Base-by-base conservation (phyloP, 2,797 vertebrate genomes). In the Rhinoraja longicauda region DNA sequence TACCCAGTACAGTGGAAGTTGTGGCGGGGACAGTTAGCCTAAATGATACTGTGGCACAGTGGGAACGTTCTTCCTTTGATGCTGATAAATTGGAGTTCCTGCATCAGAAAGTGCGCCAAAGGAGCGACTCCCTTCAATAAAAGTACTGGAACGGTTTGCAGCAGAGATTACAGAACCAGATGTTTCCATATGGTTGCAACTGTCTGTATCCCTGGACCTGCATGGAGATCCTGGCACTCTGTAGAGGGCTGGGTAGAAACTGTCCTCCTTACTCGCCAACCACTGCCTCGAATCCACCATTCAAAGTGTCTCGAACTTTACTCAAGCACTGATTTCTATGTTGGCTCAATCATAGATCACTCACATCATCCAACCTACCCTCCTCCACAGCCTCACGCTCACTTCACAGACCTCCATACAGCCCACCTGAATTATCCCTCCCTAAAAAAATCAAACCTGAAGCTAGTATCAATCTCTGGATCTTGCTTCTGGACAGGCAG, bases 1-100 rank as follows among this genome's bases (percentile, higher is more conserved):
- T 67, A 88, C 15, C 84, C n/a, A 67, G 88, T 88, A 88, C 21
- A 67, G 59, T 19, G 84, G n/a, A 67, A 67, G 62, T 67, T 88
- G 84, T 88, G 84, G 84, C 36, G 8, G n/a, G 19, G n/a, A 67
- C 62, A 88, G 59, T 36, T 21, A 88, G 84, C 7, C 62, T 88
- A 67, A 67, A 32, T 88, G 59, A 88, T 67, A 64, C 84, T 21
- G 32, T 88, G n/a, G n/a, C n/a, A 67, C 62, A 36, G 62, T 8
- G 21, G 62, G 59, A 62, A 36, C n/a, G 21, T 67, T n/a, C 15
- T 21, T n/a, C 84, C n/a, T 67, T 67, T 88, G 84, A 88, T 67
- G 62, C 15, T 67, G 59, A 36, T 19, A 32, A 67, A 19, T 36
- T 32, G 24, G 21, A 64, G 59, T 64, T 86, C 29, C 82, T 86